Evolutionary conservation across 2,797 vertebrate species (phyloP).

Genomic region (Streptopelia turtur): DNA sequence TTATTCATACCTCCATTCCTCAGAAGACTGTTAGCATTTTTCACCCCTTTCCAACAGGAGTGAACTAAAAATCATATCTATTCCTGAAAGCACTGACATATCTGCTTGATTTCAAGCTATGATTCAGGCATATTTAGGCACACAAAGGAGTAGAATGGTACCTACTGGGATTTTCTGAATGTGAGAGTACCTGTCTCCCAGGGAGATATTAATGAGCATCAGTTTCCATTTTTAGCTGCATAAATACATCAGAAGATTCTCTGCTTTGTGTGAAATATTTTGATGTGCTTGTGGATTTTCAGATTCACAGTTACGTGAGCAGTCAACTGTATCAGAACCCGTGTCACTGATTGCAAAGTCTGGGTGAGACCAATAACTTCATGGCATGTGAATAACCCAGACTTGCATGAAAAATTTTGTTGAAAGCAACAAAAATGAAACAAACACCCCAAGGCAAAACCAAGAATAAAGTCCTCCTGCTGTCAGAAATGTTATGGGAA

Average conservation of each 20-base stretch:
- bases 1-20: background rate
- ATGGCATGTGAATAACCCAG: constrained; percentile 14
- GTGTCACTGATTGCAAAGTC: background rate
- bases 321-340: background rate
- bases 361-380: background rate
- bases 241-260: background rate
- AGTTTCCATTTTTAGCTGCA: background rate
- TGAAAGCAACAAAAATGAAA: constrained; percentile 35
- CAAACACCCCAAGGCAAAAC: background rate
- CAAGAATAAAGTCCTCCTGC: background rate
- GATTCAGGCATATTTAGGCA: background rate
- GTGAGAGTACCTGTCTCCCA: background rate
- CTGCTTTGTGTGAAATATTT: background rate
- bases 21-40: background rate
- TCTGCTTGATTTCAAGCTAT: background rate
- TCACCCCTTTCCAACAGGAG: background rate
- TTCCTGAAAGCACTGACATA: background rate
- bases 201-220: background rate
- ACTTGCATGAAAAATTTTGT: background rate
- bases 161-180: background rate
- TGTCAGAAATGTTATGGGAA: background rate
- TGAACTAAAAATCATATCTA: background rate
- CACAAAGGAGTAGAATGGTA: background rate
- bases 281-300: background rate
- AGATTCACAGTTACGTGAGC: background rate